phyloP scores from a whole-genome alignment of 2,113 vertebrate genomes.

The Plecturocebus donacophilus region DNA sequence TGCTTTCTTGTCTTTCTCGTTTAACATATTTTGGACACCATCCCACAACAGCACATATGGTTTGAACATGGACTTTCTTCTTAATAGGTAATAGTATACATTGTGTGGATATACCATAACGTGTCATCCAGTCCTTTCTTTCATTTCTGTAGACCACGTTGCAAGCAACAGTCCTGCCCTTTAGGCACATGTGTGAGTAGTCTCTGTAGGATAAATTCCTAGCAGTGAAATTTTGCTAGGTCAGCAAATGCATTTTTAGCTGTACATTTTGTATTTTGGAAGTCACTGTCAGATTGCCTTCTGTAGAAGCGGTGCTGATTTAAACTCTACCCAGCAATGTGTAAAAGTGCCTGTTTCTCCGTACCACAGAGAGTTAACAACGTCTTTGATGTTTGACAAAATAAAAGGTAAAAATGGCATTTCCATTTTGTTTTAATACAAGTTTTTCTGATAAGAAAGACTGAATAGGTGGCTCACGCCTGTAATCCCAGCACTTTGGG shows the following conservation, averaged over 20 bases:
- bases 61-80: not conserved
- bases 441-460: not conserved
- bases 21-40: constrained; percentile 20
- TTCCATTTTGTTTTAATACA: not conserved
- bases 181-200: not conserved
- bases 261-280: not conserved
- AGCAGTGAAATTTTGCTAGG: not conserved
- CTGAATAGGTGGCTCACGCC: not conserved
- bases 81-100: not conserved
- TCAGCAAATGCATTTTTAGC: not conserved
- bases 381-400: not conserved
- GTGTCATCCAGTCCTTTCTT: not conserved
- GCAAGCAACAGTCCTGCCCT: not conserved
- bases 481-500: too few species aligned
- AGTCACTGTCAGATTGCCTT: not conserved
- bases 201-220: not conserved
- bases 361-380: not conserved
- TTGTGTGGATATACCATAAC: not conserved
- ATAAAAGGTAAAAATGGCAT: not conserved
- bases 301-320: not conserved
- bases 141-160: not conserved
- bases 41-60: not conserved
- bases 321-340: not conserved
- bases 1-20: not conserved
- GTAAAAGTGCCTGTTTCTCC: not conserved